Conservation (phyloP, 2,797 vertebrate genomes). For the Girardinus metallicus region DNA sequence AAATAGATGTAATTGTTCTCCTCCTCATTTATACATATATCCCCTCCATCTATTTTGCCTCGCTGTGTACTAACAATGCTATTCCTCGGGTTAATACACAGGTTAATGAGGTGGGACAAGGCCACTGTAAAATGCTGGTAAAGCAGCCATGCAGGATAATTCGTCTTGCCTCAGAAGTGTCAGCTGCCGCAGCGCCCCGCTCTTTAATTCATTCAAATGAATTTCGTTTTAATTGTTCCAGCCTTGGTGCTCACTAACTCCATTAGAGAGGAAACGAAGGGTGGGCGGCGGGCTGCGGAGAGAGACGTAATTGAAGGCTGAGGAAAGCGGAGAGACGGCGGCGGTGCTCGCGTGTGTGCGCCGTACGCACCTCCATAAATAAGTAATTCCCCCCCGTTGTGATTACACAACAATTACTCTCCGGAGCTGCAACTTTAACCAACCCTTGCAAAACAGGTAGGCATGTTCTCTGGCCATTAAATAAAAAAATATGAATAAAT, state of each 20-base stretch:
- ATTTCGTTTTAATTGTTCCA: slow-evolving; percentile 76
- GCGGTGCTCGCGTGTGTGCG: slow-evolving; percentile 7
- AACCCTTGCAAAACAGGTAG: slow-evolving; percentile 60
- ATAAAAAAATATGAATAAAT: too few species aligned
- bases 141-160: slow-evolving; percentile 71
- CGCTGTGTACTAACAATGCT: slow-evolving; percentile 48
- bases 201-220: slow-evolving; percentile 77
- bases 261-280: slow-evolving; percentile 60
- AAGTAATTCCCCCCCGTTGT: slow-evolving; percentile 63
- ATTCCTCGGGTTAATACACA: slow-evolving; percentile 59
- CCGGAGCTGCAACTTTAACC: slow-evolving; percentile 67
- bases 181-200: slow-evolving; percentile 54
- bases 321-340: slow-evolving; percentile 14
- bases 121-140: slow-evolving; percentile 63
- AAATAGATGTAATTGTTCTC: slow-evolving; percentile 1
- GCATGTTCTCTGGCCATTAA: slow-evolving; percentile 54
- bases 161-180: slow-evolving; percentile 68
- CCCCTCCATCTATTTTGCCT: slow-evolving; percentile 29
- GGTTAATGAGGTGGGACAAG: slow-evolving; percentile 68
- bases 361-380: slow-evolving; percentile 59
- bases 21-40: slow-evolving; percentile 15
- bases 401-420: slow-evolving; percentile 77
- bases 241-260: slow-evolving; percentile 67
- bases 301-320: slow-evolving; percentile 27
- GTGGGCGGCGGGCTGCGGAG: slow-evolving; percentile 21